A percentile compares a stretch with the other conserved stretches of the same genome.
These are phyloP conservation scores for Oasisia sp. DNA, from an alignment of 2,888 invertebrate species.

Conservation along the genomic window DNA sequence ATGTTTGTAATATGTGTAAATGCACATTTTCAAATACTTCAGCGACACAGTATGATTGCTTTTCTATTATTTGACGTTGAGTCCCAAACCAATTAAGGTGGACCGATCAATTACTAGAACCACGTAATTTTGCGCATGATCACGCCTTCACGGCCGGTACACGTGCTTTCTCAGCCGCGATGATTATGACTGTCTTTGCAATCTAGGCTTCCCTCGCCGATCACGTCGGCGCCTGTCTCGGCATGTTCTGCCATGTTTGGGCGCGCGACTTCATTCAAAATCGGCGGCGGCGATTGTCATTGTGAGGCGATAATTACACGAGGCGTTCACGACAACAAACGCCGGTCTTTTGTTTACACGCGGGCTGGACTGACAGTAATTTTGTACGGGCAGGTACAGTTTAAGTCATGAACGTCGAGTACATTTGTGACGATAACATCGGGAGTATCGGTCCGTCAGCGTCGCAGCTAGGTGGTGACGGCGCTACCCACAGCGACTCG, in stretches of 20 bases:
- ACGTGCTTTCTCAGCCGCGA: background rate
- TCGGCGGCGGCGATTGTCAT: background rate
- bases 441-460: background rate
- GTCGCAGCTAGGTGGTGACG: background rate
- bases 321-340: background rate
- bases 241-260: background rate
- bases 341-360: background rate
- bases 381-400: background rate
- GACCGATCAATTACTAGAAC: background rate
- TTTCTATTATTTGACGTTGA: too few relatives aligned
- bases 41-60: too few relatives aligned
- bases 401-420: conserved; percentile 12
- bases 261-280: conserved; percentile 17
- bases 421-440: conserved; percentile 12
- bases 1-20: too few relatives aligned
- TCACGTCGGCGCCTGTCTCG: background rate
- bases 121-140: background rate
- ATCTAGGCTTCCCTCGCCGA: background rate
- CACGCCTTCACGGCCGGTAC: background rate
- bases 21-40: too few relatives aligned
- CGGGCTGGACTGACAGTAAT: background rate
- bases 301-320: too few relatives aligned
- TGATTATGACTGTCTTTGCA: background rate
- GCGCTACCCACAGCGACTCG: background rate
- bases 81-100: background rate